phyloP scores from a whole-genome alignment of 2,797 vertebrate species.

The Nothura maculosa region DNA sequence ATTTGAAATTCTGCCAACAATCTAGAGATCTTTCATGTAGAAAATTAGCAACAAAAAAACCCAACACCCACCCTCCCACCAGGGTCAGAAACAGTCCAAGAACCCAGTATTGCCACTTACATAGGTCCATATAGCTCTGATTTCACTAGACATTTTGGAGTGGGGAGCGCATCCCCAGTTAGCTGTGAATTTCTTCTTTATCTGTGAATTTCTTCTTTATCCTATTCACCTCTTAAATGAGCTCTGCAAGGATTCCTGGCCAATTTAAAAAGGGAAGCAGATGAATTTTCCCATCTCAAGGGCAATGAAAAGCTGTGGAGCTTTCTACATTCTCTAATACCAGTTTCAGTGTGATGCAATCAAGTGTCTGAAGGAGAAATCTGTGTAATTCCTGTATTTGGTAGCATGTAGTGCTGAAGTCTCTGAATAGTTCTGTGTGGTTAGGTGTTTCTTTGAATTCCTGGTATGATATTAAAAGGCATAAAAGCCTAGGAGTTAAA shows the following conservation, averaged over 20 bases:
- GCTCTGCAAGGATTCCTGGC: neutral
- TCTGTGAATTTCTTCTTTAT: neutral
- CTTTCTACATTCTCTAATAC: neutral
- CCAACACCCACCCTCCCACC: neutral
- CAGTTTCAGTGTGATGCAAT: neutral
- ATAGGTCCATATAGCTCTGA: neutral
- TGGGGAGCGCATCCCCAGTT: accelerated
- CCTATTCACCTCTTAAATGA: neutral
- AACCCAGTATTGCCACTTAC: neutral
- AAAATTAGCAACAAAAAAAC: neutral
- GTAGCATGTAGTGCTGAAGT: neutral
- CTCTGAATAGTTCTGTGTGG: neutral
- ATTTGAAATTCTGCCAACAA: neutral
- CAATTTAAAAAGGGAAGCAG: neutral
- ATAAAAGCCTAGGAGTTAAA: neutral
- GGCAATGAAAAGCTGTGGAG: neutral
- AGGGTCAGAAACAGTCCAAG: neutral
- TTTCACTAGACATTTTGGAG: neutral
- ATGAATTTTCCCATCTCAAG: neutral
- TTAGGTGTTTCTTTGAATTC: neutral
- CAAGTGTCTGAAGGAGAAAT: neutral
- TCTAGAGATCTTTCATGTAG: neutral
- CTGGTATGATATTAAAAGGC: neutral
- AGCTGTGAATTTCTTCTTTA: neutral
- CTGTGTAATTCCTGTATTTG: neutral